Evolutionary conservation across 2,113 vertebrate genomes (phyloP).

Genomic region (Corvus moneduloides): DNA sequence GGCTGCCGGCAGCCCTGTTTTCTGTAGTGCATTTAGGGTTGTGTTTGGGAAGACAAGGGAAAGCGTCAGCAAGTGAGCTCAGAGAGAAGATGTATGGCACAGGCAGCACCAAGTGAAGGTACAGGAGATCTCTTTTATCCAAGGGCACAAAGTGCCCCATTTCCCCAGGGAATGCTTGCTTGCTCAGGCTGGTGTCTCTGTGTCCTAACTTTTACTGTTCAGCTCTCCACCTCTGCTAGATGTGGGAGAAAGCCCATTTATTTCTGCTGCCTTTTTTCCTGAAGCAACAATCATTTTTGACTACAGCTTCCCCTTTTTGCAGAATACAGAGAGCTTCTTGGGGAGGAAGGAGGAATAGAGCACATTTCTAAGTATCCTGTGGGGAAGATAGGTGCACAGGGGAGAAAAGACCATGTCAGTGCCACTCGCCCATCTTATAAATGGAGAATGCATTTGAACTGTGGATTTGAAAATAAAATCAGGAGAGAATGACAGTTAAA

Average conservation of each 20-base stretch:
- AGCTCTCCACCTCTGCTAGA: not conserved
- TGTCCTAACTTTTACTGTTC: not conserved
- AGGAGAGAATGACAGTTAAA: not conserved
- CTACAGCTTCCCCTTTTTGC: not conserved
- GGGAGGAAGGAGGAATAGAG: not conserved
- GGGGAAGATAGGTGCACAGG: not conserved
- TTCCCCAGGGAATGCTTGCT: not conserved
- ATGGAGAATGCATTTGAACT: not conserved
- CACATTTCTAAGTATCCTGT: not conserved
- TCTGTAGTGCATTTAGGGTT: not conserved
- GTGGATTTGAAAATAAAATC: not conserved
- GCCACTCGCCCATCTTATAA: accelerated
- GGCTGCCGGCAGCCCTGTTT: accelerated
- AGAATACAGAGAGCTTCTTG: not conserved
- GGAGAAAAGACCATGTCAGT: not conserved
- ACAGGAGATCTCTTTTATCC: not conserved
- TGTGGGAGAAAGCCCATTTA: not conserved
- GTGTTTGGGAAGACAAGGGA: not conserved
- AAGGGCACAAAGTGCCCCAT: not conserved
- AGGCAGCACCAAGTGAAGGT: not conserved
- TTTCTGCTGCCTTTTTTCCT: not conserved
- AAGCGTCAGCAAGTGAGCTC: not conserved
- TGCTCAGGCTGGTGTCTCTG: accelerated
- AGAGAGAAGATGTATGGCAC: not conserved
- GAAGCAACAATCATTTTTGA: not conserved